These are phyloP conservation scores for Odontophorus gujanensis DNA, from an alignment of 2,113 vertebrate genomes.

Conservation along the genomic window DNA sequence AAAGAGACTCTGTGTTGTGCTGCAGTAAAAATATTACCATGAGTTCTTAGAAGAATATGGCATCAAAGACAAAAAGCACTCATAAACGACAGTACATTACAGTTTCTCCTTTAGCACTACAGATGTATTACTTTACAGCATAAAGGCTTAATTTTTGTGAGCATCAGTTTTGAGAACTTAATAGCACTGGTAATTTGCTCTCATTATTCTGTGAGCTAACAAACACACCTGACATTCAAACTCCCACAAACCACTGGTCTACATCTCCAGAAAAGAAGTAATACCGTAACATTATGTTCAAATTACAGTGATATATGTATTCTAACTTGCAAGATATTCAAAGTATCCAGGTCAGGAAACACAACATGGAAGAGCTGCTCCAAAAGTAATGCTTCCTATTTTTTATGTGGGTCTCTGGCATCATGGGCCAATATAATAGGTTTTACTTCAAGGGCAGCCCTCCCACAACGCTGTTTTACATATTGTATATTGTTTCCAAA, in stretches of 20 bases:
- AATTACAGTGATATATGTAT: neutral
- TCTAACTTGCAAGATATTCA: neutral
- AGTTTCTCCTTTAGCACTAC: neutral
- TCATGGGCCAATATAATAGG: no score
- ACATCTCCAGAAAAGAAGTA: neutral
- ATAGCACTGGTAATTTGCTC: neutral
- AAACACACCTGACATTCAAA: neutral
- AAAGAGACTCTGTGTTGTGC: neutral
- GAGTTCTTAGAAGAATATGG: neutral
- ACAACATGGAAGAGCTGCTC: neutral
- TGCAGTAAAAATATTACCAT: constrained; percentile 10
- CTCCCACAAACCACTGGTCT: neutral
- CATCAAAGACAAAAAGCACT: neutral
- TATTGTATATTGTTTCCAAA: neutral
- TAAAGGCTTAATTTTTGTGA: neutral
- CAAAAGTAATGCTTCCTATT: neutral
- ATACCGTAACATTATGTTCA: neutral
- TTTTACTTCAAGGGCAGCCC: no score
- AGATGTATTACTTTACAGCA: neutral
- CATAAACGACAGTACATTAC: neutral
- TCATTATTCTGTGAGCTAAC: neutral
- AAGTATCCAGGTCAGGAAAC: neutral
- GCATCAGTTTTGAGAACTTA: neutral
- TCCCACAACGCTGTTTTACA: neutral
- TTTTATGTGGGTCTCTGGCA: no score